Percentiles rank a stretch among this genome's conserved stretches.
Evolutionary conservation across 1,140 invertebrate species (phyloP).

Genomic region (Drosophila pandora): DNA sequence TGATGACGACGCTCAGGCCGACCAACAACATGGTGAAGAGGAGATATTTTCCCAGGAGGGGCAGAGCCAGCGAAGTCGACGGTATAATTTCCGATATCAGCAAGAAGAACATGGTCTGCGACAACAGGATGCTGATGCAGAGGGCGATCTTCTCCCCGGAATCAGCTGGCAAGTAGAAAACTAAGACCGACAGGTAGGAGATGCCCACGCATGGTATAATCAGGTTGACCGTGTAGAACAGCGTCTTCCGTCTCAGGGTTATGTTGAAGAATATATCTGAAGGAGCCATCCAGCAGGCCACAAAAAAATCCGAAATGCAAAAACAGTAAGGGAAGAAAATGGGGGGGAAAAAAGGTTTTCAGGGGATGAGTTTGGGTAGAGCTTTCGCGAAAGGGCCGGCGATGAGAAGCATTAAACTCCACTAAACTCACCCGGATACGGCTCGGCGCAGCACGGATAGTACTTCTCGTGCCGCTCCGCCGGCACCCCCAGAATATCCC

Average conservation of each 20-base stretch:
- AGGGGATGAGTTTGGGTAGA: conserved; percentile 78
- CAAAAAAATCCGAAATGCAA: conserved; percentile 8
- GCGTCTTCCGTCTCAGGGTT: conserved; percentile 95
- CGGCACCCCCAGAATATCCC: conserved; percentile 97
- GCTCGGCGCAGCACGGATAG: conserved; percentile 94
- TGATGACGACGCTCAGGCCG: conserved; percentile 97
- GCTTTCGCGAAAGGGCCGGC: conserved; percentile 68
- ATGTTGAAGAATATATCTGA: conserved; percentile 99
- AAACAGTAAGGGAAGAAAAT: background rate
- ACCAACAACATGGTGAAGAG: conserved; percentile 99
- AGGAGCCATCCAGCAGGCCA: conserved; percentile 59
- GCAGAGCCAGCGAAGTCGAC: conserved; percentile 97
- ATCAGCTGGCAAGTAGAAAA: conserved; percentile 99
- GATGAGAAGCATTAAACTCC: conserved; percentile 67
- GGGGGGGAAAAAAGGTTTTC: background rate
- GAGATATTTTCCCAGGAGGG: conserved; percentile 98
- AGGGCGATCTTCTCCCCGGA: conserved; percentile 99
- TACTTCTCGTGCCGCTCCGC: conserved; percentile 95
- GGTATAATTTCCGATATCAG: conserved; percentile 99
- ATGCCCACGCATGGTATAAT: conserved; percentile 97
- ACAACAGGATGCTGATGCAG: conserved; percentile 99
- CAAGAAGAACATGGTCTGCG: conserved; percentile 99
- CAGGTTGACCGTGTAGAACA: conserved; percentile 98
- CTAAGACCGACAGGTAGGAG: conserved; percentile 94
- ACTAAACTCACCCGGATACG: conserved; percentile 90